Evolutionary conservation across 2,888 invertebrate genomes (phyloP), one percentile per base, ranked within the genome.

Genomic region (Drosophila pseudotakahashii): DNA sequence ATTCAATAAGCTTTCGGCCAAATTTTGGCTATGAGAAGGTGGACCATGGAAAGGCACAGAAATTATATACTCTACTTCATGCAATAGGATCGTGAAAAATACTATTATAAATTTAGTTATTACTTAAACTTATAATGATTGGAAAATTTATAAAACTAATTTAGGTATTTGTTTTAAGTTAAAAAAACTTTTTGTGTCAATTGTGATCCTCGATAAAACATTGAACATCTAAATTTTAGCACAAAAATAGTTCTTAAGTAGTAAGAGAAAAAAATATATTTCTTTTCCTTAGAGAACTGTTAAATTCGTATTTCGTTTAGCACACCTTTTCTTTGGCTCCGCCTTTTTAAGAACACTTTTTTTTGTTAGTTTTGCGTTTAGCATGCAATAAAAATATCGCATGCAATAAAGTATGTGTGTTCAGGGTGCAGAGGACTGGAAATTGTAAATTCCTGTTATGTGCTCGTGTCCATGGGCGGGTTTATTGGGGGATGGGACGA

Each of bases 361-460:
- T 59, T 62, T 71, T 57, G 64, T 51, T 47, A 58, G 36, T 32
- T 76, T 63, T 78, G 59, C 64, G 76, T 71, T 85, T 85, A 73
- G 78, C 81, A 79, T 86, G 84, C 84, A 78, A 86, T 78, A 83
- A 86, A 81, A 83, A 83, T 78, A 81, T 86, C 83, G 86, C 82
- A 82, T 86, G 86, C 76, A 70, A 78, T 74, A 77, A 82, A 77
- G 71, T 68, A 73, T 76, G 70, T 73, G 59, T 68, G 51, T 36
- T 53, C 72, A 69, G 74, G 73, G 82, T 73, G 69, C 86, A 83
- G 42, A 76, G 76, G 72, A 74, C 69, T 82, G 84, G 76, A 82
- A 86, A 82, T 86, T 86, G 82, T 86, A 81, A 86, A 86, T 86
- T 83, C 84, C 86, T 75, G 71, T 68, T 78, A 72, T 76, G 47